These are phyloP conservation scores for Halyomorpha halys DNA, from an alignment of 1,140 invertebrate genomes.

Conservation along the genomic window DNA sequence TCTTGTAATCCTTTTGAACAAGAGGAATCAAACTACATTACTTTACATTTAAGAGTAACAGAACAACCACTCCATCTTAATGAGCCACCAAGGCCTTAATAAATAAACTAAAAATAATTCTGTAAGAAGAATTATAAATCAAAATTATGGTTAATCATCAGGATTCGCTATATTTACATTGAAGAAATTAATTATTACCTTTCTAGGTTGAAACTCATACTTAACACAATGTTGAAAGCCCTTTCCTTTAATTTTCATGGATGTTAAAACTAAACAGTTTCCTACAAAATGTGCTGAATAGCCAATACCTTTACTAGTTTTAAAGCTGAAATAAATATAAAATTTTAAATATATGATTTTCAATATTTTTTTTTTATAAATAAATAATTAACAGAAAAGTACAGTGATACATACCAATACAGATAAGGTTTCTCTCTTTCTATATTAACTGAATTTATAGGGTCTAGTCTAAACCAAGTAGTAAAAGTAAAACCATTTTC, in stretches of 20 bases:
- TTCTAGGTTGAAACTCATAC: slow-evolving; percentile 96
- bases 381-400: slow-evolving; percentile 5
- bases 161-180: no score
- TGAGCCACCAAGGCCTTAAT: no score
- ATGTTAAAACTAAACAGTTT: slow-evolving; percentile 94
- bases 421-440: slow-evolving; percentile 97
- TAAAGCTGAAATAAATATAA: slow-evolving; percentile 65
- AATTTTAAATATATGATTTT: slow-evolving; percentile 3
- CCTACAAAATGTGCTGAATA: slow-evolving; percentile 99
- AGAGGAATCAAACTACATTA: no score
- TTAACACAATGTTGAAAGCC: slow-evolving; percentile 99
- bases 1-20: no score
- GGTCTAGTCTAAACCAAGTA: slow-evolving; percentile 97
- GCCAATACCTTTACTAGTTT: slow-evolving; percentile 97
- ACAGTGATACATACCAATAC: slow-evolving; percentile 66
- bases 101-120: no score
- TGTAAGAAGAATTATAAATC: no score
- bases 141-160: no score
- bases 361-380: not conserved
- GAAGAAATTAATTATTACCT: slow-evolving; percentile 46
- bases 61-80: no score
- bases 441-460: slow-evolving; percentile 96
- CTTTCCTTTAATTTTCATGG: slow-evolving; percentile 98
- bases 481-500: slow-evolving; percentile 99
- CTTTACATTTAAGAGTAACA: no score